Base-by-base conservation (phyloP, 1,140 invertebrate species). In the Aphis gossypii region DNA sequence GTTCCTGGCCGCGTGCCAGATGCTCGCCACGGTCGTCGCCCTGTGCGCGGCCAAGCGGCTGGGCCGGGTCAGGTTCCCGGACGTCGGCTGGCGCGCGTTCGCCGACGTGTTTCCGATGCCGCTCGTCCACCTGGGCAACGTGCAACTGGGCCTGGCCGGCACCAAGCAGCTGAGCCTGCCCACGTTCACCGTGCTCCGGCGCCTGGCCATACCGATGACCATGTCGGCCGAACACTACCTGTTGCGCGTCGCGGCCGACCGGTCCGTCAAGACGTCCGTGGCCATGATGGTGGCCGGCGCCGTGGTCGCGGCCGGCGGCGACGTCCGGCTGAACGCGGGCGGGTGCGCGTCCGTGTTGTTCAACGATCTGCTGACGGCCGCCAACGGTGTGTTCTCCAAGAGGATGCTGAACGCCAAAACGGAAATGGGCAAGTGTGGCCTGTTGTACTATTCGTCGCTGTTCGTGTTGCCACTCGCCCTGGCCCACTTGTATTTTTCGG, bases 141-240 rank as follows among this genome's bases (percentile, higher is more conserved):
- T 99, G 96, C 96, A 99, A 82, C 99, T 98, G 95, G 99, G 99
- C 30, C 96, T 99, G n/a, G 99, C 98, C n/a, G 99, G 99, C 30
- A 99, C 99, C 0, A 98, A 99, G 95, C 97, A 99, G 94, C 95
- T 99, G 18, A 99, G 98, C 96, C 96, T 99, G 90, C 99, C 99
- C 0, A 99, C 99, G 99, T 99, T 99, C 95, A 99, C 99, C 23
- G 99, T 98, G 23, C 95, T 99, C 20, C 96, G 99, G 94, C 96
- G 99, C 94, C 99, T 99, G 95, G 99, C 99, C 86, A 99, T 99
- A 94, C 95, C 99, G 38, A 98, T 99, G 97, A 99, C 99, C 0
- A 99, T 99, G 98, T 96, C 99, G 94, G 97, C 97, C 35, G 99
- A 99, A 95, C 97, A 97, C 94, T 97, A 98, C 94, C 96, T 99